Base-by-base conservation (phyloP, 1,140 invertebrate species). In the Heliothis subflexa region DNA sequence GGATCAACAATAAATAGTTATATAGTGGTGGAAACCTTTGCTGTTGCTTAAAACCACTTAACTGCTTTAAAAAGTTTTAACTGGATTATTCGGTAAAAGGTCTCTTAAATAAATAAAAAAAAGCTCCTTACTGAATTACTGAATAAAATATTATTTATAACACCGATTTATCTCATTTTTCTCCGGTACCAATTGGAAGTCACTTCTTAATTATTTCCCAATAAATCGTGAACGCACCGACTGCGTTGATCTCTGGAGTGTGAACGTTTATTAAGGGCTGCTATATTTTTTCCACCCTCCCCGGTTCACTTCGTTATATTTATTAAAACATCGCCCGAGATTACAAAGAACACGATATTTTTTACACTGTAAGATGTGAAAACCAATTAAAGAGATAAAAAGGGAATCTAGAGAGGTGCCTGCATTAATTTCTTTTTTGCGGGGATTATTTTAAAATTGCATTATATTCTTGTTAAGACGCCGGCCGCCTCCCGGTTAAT, bases 311-410 rank as follows among this genome's bases (percentile, higher is more conserved):
- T 93, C 91, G 93, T 94, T 94, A 94, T 93, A 94, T 94, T 94
- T 94, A 93, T 93, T 94, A 94, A 94, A 94, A 94, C 91, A 94
- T 93, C 92, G 91, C 88, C 91, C 89, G 89, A 93, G 93, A 94
- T 94, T 93, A 93, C 89, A 92, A 92, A 93, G 90, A 93, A 93
- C 91, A 93, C 89, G 93, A 94, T 94, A 94, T 94, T 94, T 94
- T 93, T 94, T 93, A 91, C 92, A 94, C 92, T 90, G 89, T 87
- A 93, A 94, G 93, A 94, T 94, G 93, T 94, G 93, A 94, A 94
- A 94, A 94, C 93, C 93, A 94, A 94, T 94, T 94, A 94, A 94
- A 91, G 88, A 94, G 93, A 94, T 94, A 94, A 94, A 94, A 94
- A 93, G 92, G 86, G 88, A 90, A 92, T 93, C 93, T 91, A 89